A percentile compares a stretch with the other conserved stretches of the same genome.
These are phyloP conservation scores for Amiota mariae DNA, from an alignment of 2,888 invertebrate species.

Conservation along the genomic window DNA sequence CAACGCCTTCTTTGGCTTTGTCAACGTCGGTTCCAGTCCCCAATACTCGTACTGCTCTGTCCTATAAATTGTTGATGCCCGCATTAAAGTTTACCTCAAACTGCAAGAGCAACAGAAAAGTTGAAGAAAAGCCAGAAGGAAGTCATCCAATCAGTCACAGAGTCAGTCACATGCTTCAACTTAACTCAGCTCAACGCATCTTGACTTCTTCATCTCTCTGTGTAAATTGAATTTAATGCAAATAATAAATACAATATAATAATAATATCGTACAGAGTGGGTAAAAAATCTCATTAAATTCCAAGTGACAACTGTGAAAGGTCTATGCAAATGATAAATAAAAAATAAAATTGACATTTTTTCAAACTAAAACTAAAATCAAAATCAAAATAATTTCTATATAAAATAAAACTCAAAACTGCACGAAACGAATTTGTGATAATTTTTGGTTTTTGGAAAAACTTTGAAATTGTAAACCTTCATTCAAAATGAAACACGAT, in stretches of 20 bases:
- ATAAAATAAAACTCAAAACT: no score
- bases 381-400: no score
- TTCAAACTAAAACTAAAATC: no score
- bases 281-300: no score
- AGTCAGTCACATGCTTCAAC: neutral
- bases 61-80: neutral
- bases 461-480: neutral
- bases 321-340: no score
- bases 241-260: neutral
- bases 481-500: slow-evolving; percentile 9
- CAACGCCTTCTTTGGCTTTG: neutral
- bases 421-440: no score
- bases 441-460: no score
- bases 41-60: neutral
- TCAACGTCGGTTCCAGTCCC: neutral
- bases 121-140: neutral
- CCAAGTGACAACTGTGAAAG: no score
- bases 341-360: no score
- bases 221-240: neutral
- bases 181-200: no score
- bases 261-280: neutral
- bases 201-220: neutral
- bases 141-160: slow-evolving; percentile 25
- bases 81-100: slow-evolving; percentile 26
- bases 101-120: slow-evolving; percentile 5